Conservation (phyloP, 2,888 invertebrate genomes). For the Helleia helle region DNA sequence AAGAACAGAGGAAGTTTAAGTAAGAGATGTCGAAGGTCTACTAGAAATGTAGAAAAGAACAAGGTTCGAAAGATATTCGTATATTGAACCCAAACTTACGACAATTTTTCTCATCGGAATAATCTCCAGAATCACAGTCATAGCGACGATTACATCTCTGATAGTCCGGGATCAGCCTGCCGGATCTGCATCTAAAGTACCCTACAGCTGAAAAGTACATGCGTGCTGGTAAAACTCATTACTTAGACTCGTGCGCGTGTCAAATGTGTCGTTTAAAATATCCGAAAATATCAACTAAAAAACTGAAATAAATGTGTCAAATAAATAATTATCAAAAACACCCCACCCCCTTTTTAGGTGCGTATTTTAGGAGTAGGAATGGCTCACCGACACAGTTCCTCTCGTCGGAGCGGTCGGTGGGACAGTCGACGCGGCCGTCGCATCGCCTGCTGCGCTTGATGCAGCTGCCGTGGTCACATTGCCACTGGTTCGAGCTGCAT, state of each 20-base stretch:
- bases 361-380: background rate
- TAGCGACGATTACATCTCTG: slow-evolving; percentile 76
- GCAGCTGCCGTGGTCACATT: slow-evolving; percentile 82
- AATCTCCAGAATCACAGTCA: slow-evolving; percentile 78
- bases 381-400: slow-evolving; percentile 76
- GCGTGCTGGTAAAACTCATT: slow-evolving; percentile 28
- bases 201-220: slow-evolving; percentile 56
- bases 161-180: slow-evolving; percentile 71
- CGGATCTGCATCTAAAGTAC: slow-evolving; percentile 79
- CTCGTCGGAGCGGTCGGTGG: slow-evolving; percentile 82
- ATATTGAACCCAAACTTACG: slow-evolving; percentile 72
- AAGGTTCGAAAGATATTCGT: slow-evolving; percentile 4
- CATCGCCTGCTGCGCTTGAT: slow-evolving; percentile 75
- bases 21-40: slow-evolving; percentile 5
- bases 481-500: slow-evolving; percentile 80
- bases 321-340: too few species aligned
- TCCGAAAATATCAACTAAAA: too few species aligned
- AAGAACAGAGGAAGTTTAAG: slow-evolving; percentile 1
- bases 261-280: too few species aligned
- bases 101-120: slow-evolving; percentile 84
- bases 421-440: slow-evolving; percentile 81
- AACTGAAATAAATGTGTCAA: too few species aligned
- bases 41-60: slow-evolving; percentile 15
- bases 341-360: too few species aligned
- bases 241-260: background rate